A percentile compares a stretch with the other conserved stretches of the same genome.
phyloP scores from a whole-genome alignment of 1,140 invertebrate species.

The Temnothorax curvispinosus region DNA sequence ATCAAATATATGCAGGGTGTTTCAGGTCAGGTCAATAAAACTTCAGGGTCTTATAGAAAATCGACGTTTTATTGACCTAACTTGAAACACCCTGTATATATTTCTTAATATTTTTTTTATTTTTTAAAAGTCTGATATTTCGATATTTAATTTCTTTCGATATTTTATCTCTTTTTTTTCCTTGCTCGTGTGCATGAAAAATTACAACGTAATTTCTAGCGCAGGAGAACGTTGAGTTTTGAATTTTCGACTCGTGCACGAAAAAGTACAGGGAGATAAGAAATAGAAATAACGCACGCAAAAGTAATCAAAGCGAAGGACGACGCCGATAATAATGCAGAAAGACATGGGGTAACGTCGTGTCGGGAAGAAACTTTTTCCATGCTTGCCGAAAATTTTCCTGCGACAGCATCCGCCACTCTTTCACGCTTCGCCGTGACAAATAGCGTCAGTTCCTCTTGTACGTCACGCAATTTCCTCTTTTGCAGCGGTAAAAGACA shows the following conservation, averaged over 20 bases:
- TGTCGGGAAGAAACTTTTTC: slow-evolving; percentile 20
- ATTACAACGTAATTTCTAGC: not conserved
- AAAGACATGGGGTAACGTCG: not conserved
- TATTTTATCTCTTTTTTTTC: not conserved
- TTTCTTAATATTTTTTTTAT: not conserved
- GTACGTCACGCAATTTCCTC: slow-evolving; percentile 53
- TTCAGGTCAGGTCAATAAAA: too few relatives aligned
- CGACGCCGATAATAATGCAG: slow-evolving; percentile 46
- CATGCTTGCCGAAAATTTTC: slow-evolving; percentile 49
- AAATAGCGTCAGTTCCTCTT: slow-evolving; percentile 53
- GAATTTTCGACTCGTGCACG: slow-evolving; percentile 9
- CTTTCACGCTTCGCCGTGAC: slow-evolving; percentile 12
- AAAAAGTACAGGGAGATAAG: not conserved
- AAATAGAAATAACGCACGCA: slow-evolving; percentile 60
- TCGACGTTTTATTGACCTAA: too few relatives aligned
- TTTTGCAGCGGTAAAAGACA: slow-evolving; percentile 24
- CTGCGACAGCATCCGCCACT: slow-evolving; percentile 29
- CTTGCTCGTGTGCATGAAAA: not conserved
- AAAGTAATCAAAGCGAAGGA: slow-evolving; percentile 55
- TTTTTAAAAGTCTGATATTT: not conserved
- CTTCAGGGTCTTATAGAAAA: too few relatives aligned
- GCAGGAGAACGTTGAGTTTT: not conserved
- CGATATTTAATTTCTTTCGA: not conserved
- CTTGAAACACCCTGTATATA: too few relatives aligned
- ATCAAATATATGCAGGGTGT: too few relatives aligned